phyloP scores from a whole-genome alignment of 2,797 vertebrate species.

The Peromyscus melanophrys region DNA sequence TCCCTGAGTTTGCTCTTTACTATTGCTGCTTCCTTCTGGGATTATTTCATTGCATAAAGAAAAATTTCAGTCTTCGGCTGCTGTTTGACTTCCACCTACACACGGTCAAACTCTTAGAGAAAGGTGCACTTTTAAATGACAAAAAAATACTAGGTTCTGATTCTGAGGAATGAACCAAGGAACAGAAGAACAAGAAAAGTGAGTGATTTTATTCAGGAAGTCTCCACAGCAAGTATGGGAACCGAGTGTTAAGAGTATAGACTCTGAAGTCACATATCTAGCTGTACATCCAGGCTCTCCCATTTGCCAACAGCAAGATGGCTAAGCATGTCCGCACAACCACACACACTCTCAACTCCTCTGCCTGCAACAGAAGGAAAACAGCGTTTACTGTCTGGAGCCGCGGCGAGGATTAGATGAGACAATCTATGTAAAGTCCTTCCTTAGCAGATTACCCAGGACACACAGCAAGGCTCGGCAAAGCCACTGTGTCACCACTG shows the following conservation, averaged over 20 bases:
- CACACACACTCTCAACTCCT: background rate
- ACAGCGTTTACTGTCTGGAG: background rate
- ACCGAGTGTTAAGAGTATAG: background rate
- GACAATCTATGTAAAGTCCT: background rate
- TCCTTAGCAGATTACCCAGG: background rate
- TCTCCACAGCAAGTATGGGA: background rate
- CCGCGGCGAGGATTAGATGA: background rate
- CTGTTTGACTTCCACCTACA: background rate
- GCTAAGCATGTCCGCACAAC: background rate
- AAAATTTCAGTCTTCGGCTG: background rate
- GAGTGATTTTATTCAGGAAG: background rate
- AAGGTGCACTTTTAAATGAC: slow-evolving; percentile 2
- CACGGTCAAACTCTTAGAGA: background rate
- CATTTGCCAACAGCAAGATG: background rate
- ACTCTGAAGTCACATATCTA: background rate
- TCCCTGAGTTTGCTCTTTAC: background rate
- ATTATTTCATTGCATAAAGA: slow-evolving; percentile 23
- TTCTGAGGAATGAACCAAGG: background rate
- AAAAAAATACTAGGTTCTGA: background rate
- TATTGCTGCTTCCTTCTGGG: background rate
- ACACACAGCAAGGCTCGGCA: background rate
- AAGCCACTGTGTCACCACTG: background rate
- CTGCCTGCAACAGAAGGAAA: background rate
- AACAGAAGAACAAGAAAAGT: slow-evolving; percentile 6
- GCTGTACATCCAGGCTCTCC: slow-evolving; percentile 4